Conservation (phyloP, 2,888 invertebrate genomes). For the Eueremaeus valkanovi region DNA sequence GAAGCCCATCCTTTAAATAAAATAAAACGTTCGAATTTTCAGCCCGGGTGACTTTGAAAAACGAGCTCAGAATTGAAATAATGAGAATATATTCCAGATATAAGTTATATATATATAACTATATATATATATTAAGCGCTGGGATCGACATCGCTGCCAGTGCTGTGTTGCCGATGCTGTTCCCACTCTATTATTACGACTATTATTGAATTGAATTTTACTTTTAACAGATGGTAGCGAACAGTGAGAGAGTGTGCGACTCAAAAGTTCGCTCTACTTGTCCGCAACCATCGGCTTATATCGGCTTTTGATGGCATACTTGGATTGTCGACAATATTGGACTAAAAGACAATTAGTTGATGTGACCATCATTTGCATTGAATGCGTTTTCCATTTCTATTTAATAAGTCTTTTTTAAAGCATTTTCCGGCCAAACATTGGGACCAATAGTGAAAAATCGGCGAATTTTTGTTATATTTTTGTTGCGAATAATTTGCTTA, state of each 20-base stretch:
- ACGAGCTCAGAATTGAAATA: background rate
- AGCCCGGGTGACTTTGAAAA: slow-evolving; percentile 34
- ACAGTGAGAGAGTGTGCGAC: background rate
- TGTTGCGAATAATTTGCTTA: background rate
- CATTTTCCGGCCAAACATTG: background rate
- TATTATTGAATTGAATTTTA: slow-evolving; percentile 35
- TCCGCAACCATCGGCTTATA: slow-evolving; percentile 18
- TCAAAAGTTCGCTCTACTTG: no score
- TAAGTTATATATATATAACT: background rate
- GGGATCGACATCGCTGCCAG: background rate
- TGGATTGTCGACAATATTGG: slow-evolving; percentile 21
- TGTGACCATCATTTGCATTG: background rate
- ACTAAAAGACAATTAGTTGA: slow-evolving; percentile 26
- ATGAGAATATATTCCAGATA: background rate
- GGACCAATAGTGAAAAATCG: background rate
- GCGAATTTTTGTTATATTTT: background rate
- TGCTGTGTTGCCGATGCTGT: background rate
- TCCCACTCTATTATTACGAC: slow-evolving; percentile 31
- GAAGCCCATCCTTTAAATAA: slow-evolving; percentile 35
- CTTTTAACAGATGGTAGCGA: slow-evolving; percentile 30
- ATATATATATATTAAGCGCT: background rate
- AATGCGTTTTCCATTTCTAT: background rate
- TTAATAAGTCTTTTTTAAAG: background rate
- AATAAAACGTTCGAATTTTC: slow-evolving; percentile 35
- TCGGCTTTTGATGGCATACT: slow-evolving; percentile 29